Base-by-base conservation (phyloP, 35 echinoderm and acorn worm genomes). In the Hemicentrotus pulcherrimus region DNA sequence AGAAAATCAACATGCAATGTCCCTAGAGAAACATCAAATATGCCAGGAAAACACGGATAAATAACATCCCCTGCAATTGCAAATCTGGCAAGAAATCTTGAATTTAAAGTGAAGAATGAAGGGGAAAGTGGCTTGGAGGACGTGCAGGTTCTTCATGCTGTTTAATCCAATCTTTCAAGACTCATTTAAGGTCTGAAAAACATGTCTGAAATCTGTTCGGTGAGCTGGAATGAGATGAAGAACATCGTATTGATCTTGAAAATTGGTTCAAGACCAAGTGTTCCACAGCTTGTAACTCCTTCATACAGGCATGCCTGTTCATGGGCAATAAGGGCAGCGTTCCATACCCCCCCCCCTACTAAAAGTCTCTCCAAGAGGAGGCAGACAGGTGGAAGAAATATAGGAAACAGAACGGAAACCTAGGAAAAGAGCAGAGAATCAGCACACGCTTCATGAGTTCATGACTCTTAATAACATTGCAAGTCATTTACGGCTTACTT, bases 111-210 rank as follows among this genome's bases (percentile, higher is more conserved):
- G 24, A 78, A 28, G 2, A 78, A 18, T 22, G 19, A 28, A 18
- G 19, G 19, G 24, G 65, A 78, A 78, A 78, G 65, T 28, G 65
- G 65, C 19, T 47, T 90, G 33, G 88, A 90, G 32, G 32, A 90
- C 88, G 88, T 90, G 88, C 88, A 90, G 88, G 88, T 45, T 90
- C 88, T 90, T 32, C 88, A 90, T 24, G 46, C 88, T 9, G 19
- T 47, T 90, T 90, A 90, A 90, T 90, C 88, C 32, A 28, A 90
- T 90, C 88, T 90, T 90, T 90, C 88, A 90, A 31, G 88, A 90
- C 32, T 47, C 32, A 90, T 90, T 90, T 45, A 31, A 47, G 32
- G 2, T 47, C 46, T 90, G 32, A 35, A 90, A 33, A 90, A 90
- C 88, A 90, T 33, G 88, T 47, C 88, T 35, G 46, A 33, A 1